A percentile compares a stretch with the other conserved stretches of the same genome.
Conservation (phyloP, 1,140 invertebrate species). For the Drosophila guanche region DNA sequence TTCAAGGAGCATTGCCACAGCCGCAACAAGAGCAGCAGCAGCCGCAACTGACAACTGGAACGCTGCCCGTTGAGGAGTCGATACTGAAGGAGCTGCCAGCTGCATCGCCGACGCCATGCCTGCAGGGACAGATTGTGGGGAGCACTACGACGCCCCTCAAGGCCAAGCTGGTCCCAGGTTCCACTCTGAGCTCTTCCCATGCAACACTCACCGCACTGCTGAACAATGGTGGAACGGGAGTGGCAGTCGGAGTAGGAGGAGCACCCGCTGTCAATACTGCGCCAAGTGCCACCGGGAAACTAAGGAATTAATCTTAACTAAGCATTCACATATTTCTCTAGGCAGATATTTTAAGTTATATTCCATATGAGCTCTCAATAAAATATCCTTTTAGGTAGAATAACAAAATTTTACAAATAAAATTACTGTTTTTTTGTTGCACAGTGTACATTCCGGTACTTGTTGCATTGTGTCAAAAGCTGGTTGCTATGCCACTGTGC, state of each 20-base stretch:
- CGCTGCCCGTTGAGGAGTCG: conserved; percentile 17
- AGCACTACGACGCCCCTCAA: conserved; percentile 56
- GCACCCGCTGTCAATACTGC: conserved; percentile 13
- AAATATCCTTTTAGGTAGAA: too few species aligned
- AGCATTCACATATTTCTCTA: background rate
- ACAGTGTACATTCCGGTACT: too few species aligned
- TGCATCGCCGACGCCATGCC: conserved; percentile 45
- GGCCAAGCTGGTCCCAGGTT: conserved; percentile 44
- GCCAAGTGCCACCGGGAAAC: conserved; percentile 38
- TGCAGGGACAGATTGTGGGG: conserved; percentile 62
- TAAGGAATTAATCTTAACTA: conserved; percentile 45
- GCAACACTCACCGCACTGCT: conserved; percentile 78
- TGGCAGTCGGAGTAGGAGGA: conserved; percentile 6
- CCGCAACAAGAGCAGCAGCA: conserved; percentile 28
- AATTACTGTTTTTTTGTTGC: too few species aligned
- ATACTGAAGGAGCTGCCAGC: conserved; percentile 47
- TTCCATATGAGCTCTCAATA: background rate
- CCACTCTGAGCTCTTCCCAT: conserved; percentile 78
- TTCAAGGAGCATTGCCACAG: conserved; percentile 39
- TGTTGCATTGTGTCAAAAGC: too few species aligned
- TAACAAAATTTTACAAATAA: too few species aligned
- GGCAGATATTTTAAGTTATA: background rate
- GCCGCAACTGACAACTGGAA: conserved; percentile 3
- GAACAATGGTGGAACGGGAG: conserved; percentile 56
- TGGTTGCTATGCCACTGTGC: too few species aligned